Evolutionary conservation across 1,140 invertebrate genomes (phyloP).

Genomic region (Drosophila ironensis): DNA sequence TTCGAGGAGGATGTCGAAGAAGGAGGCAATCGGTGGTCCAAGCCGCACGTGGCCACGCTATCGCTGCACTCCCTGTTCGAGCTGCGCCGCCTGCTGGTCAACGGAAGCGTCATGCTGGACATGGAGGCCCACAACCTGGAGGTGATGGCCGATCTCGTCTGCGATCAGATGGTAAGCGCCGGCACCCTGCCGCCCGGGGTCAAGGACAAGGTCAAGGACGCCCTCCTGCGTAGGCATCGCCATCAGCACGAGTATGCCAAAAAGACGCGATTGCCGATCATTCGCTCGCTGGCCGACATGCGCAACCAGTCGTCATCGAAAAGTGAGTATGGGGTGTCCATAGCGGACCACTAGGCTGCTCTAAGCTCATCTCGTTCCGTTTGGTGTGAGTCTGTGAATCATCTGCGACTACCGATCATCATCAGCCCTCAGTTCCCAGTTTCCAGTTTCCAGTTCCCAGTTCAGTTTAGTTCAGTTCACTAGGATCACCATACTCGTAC

Average conservation of each 20-base stretch:
- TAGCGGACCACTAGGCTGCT: neutral
- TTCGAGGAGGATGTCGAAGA: constrained; percentile 98
- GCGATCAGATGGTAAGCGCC: constrained; percentile 95
- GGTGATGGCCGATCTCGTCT: constrained; percentile 93
- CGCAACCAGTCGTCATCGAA: constrained; percentile 97
- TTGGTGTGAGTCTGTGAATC: constrained; percentile 43
- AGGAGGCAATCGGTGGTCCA: constrained; percentile 96
- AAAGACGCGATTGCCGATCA: constrained; percentile 95
- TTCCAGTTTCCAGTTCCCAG: too few relatives aligned
- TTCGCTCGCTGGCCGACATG: constrained; percentile 97
- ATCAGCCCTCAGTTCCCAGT: too few relatives aligned
- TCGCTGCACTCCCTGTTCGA: constrained; percentile 96
- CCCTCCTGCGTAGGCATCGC: constrained; percentile 93
- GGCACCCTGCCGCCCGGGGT: constrained; percentile 88
- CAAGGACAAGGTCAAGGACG: constrained; percentile 92
- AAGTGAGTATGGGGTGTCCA: constrained; percentile 88
- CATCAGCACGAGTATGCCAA: constrained; percentile 95
- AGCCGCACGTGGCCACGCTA: constrained; percentile 95
- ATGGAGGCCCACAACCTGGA: constrained; percentile 93
- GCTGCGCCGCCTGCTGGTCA: constrained; percentile 91
- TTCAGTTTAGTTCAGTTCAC: too few relatives aligned
- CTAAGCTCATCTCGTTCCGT: constrained; percentile 61
- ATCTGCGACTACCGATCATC: constrained; percentile 20
- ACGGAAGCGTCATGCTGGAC: constrained; percentile 95
- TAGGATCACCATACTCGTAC: constrained; percentile 29